A percentile compares a stretch with the other conserved stretches of the same genome.
Evolutionary conservation across 2,113 vertebrate genomes (phyloP).

Genomic region (Copsychus sechellarum): DNA sequence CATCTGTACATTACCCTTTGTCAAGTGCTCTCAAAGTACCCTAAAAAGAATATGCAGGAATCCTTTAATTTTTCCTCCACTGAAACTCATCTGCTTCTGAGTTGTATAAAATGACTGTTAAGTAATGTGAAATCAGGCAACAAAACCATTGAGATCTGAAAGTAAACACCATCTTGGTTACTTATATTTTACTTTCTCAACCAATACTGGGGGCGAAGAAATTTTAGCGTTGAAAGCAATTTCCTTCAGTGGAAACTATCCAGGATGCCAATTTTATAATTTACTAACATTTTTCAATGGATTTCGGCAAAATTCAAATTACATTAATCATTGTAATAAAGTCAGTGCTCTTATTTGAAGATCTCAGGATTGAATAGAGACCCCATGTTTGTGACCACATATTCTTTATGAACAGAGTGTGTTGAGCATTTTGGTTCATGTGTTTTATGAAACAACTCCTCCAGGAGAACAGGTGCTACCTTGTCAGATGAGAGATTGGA

Average conservation of each 20-base stretch:
- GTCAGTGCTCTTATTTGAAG: background rate
- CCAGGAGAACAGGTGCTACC: background rate
- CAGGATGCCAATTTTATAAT: background rate
- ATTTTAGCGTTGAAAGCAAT: background rate
- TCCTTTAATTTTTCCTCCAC: background rate
- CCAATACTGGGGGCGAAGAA: fast-evolving
- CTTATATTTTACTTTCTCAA: background rate
- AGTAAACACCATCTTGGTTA: background rate
- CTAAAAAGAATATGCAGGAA: background rate
- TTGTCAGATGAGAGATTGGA: background rate
- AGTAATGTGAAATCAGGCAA: background rate
- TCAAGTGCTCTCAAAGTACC: background rate
- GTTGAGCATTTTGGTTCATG: background rate
- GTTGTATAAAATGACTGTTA: background rate
- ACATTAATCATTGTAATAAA: background rate
- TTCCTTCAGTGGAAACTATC: background rate
- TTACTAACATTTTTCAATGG: background rate
- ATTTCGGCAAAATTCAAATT: background rate
- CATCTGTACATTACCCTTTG: background rate
- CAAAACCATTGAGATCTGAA: background rate
- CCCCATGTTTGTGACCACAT: background rate
- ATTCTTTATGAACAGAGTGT: background rate
- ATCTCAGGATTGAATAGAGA: background rate
- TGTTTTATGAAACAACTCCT: background rate
- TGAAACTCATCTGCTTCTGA: background rate